Evolutionary conservation across 2,888 invertebrate species (phyloP).

Genomic region (Clitarchus hookeri): DNA sequence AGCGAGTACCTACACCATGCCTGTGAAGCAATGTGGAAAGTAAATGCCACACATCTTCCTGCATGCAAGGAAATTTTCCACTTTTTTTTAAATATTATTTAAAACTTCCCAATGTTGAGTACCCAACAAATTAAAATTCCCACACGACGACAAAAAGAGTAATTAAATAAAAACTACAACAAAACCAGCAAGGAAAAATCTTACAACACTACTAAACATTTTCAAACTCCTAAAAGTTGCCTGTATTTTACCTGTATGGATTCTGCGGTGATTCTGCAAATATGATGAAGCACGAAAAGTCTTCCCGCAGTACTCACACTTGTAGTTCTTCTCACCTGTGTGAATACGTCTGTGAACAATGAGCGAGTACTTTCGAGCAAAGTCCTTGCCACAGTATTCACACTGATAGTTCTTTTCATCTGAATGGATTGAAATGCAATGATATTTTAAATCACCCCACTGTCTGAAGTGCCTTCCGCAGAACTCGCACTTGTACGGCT

Average conservation of each 20-base stretch:
- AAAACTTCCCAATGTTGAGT: too few relatives aligned
- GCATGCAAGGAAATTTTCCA: too few relatives aligned
- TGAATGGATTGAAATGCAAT: slow-evolving; percentile 80
- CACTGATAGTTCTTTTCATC: slow-evolving; percentile 82
- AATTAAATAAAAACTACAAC: slow-evolving; percentile 15
- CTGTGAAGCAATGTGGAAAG: too few relatives aligned
- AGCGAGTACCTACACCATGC: too few relatives aligned
- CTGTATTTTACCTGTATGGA: slow-evolving; percentile 71
- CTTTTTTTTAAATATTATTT: too few relatives aligned
- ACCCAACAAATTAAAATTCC: neutral
- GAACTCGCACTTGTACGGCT: slow-evolving; percentile 80
- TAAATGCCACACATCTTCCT: too few relatives aligned
- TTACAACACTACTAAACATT: neutral
- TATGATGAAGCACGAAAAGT: slow-evolving; percentile 86
- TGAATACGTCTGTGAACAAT: slow-evolving; percentile 85
- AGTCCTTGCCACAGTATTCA: slow-evolving; percentile 87
- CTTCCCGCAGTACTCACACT: slow-evolving; percentile 82
- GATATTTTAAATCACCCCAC: slow-evolving; percentile 88
- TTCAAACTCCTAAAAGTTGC: neutral
- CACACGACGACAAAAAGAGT: neutral
- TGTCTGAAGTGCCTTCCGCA: slow-evolving; percentile 82
- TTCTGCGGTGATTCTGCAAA: slow-evolving; percentile 79
- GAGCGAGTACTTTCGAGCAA: slow-evolving; percentile 84
- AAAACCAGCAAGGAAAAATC: neutral
- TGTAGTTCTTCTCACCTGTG: slow-evolving; percentile 85